Base-by-base conservation (phyloP, 1,140 invertebrate genomes). In the Microplitis demolitor region DNA sequence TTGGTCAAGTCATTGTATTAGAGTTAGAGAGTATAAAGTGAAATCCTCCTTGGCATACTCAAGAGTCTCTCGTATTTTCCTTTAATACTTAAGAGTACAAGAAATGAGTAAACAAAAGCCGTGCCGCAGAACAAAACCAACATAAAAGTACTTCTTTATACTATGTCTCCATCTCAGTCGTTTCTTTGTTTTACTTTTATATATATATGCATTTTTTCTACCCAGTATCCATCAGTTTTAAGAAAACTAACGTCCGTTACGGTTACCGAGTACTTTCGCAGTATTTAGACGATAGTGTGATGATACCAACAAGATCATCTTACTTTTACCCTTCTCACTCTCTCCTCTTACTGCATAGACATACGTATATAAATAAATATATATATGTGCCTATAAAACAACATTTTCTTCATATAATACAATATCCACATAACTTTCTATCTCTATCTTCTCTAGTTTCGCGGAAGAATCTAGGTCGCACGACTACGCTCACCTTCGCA, bases 401-500 rank as follows among this genome's bases (percentile, higher is more conserved):
- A 60, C 16, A 60, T 60, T 60, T 60, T 31, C 58, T 34, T 60
- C 16, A 33, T 34, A 33, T 34, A 6, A 51, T 14, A 51, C 14
- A 66, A 37, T 4, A 39, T 39, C 63, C 63, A 33, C 34, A 58
- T 31, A 58, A 24, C 24, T 58, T 31, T 24, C 56, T 31, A 31
- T 66, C 37, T 66, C 34, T 16, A 54, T 67, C 66, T 67, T 67
- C 51, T 64, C 39, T 67, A 39, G 50, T 39, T 67, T 54, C 24
- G 24, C 14, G 50, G 51, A 67, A 53, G 50, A 53, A 67, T 53
- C 66, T 67, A 67, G 66, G 66, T 67, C 66, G 66, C 66, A 67
- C 66, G 66, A 67, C 66, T 67, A 16, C 51, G 66, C 66, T 67
- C 66, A 67, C 66, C 66, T 67, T 67, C 66, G 34, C 14, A 67